phyloP scores from a whole-genome alignment of 37 sponge, comb jelly and placozoan genomes.

The Beroe forskalii region DNA sequence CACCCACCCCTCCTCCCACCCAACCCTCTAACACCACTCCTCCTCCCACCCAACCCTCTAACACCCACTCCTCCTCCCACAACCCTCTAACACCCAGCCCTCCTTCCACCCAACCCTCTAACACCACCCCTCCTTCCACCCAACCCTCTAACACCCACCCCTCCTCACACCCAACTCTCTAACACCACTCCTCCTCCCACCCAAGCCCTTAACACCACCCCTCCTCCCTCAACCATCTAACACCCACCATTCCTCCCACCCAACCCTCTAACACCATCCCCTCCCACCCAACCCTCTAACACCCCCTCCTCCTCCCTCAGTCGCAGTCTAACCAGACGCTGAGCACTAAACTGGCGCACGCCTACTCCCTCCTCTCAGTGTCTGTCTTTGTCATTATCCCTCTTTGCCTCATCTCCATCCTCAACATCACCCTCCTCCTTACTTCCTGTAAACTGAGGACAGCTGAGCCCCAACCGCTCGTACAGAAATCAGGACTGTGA shows the following conservation, averaged over 20 bases:
- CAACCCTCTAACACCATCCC: neutral
- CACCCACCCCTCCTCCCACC: too few relatives aligned
- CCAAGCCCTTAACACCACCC: neutral
- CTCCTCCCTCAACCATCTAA: neutral
- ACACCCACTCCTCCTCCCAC: too few relatives aligned
- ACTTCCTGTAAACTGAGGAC: slow-evolving; percentile 35
- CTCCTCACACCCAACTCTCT: neutral
- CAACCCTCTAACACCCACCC: too few relatives aligned
- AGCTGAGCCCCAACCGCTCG: neutral
- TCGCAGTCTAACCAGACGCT: neutral
- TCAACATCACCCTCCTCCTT: slow-evolving; percentile 51
- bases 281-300: neutral
- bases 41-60: too few relatives aligned
- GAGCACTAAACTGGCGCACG: neutral
- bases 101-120: too few relatives aligned
- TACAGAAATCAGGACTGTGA: neutral
- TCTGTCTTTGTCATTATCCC: slow-evolving; percentile 33
- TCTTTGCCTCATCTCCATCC: slow-evolving; percentile 52
- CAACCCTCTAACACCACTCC: too few relatives aligned
- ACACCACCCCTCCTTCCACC: too few relatives aligned
- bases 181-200: neutral
- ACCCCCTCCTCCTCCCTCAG: neutral
- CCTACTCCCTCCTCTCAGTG: slow-evolving; percentile 24
- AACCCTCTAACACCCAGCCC: too few relatives aligned
- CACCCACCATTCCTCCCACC: too few relatives aligned